Evolutionary conservation across 2,888 invertebrate genomes (phyloP).

Genomic region (Leptothorax acervorum): DNA sequence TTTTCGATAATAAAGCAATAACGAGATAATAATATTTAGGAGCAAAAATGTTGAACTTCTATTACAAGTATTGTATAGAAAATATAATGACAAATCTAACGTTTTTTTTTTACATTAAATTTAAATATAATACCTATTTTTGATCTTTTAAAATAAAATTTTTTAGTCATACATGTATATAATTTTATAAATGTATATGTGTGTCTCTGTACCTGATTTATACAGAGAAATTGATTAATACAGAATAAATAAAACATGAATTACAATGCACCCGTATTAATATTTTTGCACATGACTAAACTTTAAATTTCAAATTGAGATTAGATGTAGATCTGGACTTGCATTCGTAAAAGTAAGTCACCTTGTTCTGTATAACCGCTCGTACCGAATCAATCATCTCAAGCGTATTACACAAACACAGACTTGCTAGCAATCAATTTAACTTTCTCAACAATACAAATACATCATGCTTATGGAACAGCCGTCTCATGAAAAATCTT

Average conservation of each 20-base stretch:
- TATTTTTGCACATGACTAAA: neutral
- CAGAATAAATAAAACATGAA: neutral
- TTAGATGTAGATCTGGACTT: neutral
- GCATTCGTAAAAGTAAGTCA: neutral
- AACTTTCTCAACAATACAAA: slow-evolving; percentile 13
- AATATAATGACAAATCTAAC: neutral
- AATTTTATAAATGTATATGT: neutral
- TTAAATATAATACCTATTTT: neutral
- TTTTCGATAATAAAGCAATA: neutral
- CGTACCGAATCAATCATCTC: slow-evolving; percentile 11
- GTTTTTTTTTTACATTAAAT: neutral
- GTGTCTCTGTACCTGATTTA: neutral
- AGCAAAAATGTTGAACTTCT: neutral
- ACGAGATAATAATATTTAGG: neutral
- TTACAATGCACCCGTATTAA: neutral
- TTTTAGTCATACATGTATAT: neutral
- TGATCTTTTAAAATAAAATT: neutral
- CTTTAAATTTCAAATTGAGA: neutral
- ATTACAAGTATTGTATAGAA: neutral
- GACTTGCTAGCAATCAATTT: slow-evolving; percentile 24
- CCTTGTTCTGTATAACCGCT: neutral
- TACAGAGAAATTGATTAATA: neutral
- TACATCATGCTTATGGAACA: neutral
- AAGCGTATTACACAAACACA: neutral
- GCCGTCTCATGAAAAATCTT: slow-evolving; percentile 2